Conservation (phyloP, 2,113 vertebrate species). For the Helogale parvula region DNA sequence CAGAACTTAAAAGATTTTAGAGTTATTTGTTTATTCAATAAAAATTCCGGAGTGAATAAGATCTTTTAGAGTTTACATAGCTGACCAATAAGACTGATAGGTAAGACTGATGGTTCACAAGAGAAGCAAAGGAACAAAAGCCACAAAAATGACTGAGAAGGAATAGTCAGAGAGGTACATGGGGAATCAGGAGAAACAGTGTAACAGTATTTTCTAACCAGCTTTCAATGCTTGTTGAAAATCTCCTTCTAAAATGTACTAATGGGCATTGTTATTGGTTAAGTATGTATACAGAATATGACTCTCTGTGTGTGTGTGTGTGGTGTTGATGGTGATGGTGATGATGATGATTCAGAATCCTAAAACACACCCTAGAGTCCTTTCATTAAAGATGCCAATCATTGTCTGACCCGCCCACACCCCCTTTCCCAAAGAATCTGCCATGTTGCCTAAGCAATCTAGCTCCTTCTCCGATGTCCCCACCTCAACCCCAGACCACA, state of each 20-base stretch:
- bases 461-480: neutral
- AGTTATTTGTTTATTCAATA: neutral
- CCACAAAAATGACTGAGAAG: neutral
- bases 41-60: neutral
- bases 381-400: neutral
- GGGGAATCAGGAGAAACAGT: neutral
- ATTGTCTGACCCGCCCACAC: neutral
- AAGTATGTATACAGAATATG: neutral
- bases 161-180: neutral
- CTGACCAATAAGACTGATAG: neutral
- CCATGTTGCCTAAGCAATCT: neutral
- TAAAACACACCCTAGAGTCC: neutral
- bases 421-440: neutral
- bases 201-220: neutral
- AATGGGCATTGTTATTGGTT: neutral
- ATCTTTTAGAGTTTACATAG: neutral
- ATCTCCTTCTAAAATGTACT: neutral
- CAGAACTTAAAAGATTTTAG: neutral
- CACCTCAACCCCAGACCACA: neutral
- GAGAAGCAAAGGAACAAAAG: neutral
- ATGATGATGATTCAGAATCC: neutral
- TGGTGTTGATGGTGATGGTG: neutral
- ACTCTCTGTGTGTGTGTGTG: neutral
- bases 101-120: neutral
- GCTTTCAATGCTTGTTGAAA: neutral